Evolutionary conservation across 2,113 vertebrate genomes (phyloP).

Genomic region (Cervus canadensis): DNA sequence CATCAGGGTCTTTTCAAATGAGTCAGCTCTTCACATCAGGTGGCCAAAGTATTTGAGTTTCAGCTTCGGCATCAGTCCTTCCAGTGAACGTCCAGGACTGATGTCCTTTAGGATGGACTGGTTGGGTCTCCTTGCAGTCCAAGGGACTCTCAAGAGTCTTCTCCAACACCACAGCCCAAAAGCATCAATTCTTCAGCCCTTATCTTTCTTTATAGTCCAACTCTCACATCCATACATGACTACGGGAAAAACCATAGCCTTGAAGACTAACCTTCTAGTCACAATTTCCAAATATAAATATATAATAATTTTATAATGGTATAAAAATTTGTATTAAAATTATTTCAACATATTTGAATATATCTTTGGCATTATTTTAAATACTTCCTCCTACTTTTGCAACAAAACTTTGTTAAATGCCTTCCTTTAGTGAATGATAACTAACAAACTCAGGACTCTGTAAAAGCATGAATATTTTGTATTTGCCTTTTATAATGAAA

Average conservation of each 20-base stretch:
- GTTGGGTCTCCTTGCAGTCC: neutral
- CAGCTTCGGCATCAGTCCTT: neutral
- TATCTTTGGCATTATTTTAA: neutral
- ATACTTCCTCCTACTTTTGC: neutral
- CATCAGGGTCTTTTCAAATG: neutral
- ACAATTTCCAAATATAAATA: neutral
- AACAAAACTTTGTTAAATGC: neutral
- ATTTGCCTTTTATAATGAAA: neutral
- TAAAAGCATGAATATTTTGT: neutral
- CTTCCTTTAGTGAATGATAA: neutral
- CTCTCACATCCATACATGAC: neutral
- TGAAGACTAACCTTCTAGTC: neutral
- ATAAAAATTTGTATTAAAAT: neutral
- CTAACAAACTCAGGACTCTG: neutral
- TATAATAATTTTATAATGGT: neutral
- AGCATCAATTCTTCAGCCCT: neutral
- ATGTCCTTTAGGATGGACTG: neutral
- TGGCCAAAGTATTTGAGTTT: neutral
- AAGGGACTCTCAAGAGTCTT: neutral
- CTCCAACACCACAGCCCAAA: neutral
- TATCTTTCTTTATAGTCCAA: neutral
- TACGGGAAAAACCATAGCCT: neutral
- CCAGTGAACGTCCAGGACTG: neutral
- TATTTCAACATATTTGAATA: neutral
- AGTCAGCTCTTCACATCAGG: neutral